phyloP scores from a whole-genome alignment of 2,888 invertebrate species.

The Endotricha flammealis region DNA sequence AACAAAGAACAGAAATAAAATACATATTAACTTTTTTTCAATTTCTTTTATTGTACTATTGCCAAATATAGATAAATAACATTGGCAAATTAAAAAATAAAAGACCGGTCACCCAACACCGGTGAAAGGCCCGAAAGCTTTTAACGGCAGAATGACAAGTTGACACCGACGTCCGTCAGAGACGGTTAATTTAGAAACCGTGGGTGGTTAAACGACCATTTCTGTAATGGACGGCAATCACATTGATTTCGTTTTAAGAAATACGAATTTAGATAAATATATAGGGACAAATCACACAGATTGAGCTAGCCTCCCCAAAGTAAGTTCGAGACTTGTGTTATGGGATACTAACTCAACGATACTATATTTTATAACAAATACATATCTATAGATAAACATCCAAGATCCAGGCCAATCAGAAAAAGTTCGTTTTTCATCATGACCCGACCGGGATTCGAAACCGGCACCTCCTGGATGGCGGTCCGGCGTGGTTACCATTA shows the following conservation, averaged over 20 bases:
- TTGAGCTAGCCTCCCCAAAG: too few species aligned
- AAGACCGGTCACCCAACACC: slow-evolving; percentile 61
- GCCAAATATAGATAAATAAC: slow-evolving; percentile 8
- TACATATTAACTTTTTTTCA: slow-evolving; percentile 6
- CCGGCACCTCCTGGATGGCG: too few species aligned
- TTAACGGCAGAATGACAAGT: slow-evolving; percentile 65
- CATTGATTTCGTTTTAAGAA: slow-evolving; percentile 14
- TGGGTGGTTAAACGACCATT: slow-evolving; percentile 38
- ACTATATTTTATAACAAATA: too few species aligned
- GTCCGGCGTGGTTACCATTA: too few species aligned
- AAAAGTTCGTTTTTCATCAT: too few species aligned
- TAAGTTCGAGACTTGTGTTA: too few species aligned
- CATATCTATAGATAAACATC: too few species aligned
- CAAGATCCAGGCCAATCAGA: too few species aligned
- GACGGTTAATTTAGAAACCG: slow-evolving; percentile 62
- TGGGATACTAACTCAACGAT: too few species aligned
- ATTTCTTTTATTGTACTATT: slow-evolving; percentile 4
- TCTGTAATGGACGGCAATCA: slow-evolving; percentile 21
- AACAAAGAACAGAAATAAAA: neutral
- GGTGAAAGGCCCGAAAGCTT: slow-evolving; percentile 60
- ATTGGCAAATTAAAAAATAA: slow-evolving; percentile 25
- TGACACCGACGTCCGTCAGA: slow-evolving; percentile 67
- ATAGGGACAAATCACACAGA: too few species aligned
- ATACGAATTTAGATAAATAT: slow-evolving; percentile 14
- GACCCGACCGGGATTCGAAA: too few species aligned